A percentile compares a stretch with the other conserved stretches of the same genome.
Conservation (phyloP, 1,140 invertebrate genomes). For the Bombyx mori region DNA sequence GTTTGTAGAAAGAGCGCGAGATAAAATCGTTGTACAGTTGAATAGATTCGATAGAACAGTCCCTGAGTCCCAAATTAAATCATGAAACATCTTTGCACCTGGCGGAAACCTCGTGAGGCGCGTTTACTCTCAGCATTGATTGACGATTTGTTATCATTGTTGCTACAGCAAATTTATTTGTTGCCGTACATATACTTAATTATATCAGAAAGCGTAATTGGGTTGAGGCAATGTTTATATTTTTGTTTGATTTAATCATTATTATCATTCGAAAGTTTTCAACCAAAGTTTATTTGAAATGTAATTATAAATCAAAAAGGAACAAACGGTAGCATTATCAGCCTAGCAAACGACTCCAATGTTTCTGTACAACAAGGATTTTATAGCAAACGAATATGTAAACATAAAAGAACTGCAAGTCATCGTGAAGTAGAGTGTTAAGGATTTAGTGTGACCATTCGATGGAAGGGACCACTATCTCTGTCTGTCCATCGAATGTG, state of each 20-base stretch:
- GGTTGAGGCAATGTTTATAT: too few species aligned
- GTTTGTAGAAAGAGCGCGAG: constrained; percentile 22
- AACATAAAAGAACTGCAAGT: constrained; percentile 34
- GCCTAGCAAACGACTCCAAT: too few species aligned
- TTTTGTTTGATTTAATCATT: too few species aligned
- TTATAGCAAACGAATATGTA: constrained; percentile 1
- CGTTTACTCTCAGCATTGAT: constrained; percentile 28
- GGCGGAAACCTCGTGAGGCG: constrained; percentile 33
- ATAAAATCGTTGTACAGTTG: constrained; percentile 53
- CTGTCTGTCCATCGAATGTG: constrained; percentile 60
- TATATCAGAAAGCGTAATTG: too few species aligned
- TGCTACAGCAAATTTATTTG: constrained; percentile 10
- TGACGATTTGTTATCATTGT: constrained; percentile 37
- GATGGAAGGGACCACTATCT: constrained; percentile 58
- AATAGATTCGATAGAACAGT: constrained; percentile 64
- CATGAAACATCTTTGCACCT: constrained; percentile 62
- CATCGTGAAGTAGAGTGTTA: constrained; percentile 50
- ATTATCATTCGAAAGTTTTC: too few species aligned
- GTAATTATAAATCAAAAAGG: too few species aligned
- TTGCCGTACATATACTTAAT: too few species aligned
- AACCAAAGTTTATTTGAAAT: too few species aligned
- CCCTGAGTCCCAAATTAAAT: constrained; percentile 70
- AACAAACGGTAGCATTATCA: too few species aligned
- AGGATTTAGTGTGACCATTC: constrained; percentile 55
- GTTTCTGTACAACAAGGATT: too few species aligned